Percentiles rank a stretch among this genome's conserved stretches.
Conservation (phyloP, 2,797 vertebrate species). For the Pterois miles region DNA sequence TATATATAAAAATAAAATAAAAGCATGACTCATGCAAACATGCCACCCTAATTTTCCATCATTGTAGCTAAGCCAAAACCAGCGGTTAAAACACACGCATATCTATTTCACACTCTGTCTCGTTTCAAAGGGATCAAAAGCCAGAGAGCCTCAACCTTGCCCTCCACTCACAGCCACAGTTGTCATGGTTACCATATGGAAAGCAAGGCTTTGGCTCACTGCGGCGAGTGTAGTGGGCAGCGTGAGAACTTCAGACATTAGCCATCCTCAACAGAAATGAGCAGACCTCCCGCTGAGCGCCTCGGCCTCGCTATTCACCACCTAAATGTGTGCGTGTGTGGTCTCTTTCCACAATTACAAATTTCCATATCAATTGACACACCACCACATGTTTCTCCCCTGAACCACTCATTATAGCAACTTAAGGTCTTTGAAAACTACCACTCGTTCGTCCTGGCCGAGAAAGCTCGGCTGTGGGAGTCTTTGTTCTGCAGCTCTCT, state of each 20-base stretch:
- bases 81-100: slow-evolving; percentile 43
- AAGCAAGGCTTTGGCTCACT: slow-evolving; percentile 63
- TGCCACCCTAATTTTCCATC: slow-evolving; percentile 27
- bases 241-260: slow-evolving; percentile 80
- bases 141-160: slow-evolving; percentile 60
- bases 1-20: slow-evolving; percentile 23
- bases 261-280: slow-evolving; percentile 68
- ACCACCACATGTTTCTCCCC: slow-evolving; percentile 70
- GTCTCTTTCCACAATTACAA: slow-evolving; percentile 67
- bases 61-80: slow-evolving; percentile 30
- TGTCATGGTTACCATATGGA: slow-evolving; percentile 81
- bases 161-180: slow-evolving; percentile 72
- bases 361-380: slow-evolving; percentile 82
- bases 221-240: slow-evolving; percentile 62
- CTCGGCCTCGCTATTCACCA: slow-evolving; percentile 59
- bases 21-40: slow-evolving; percentile 12
- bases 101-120: slow-evolving; percentile 67
- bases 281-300: slow-evolving; percentile 67
- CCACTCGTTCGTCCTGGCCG: slow-evolving; percentile 58
- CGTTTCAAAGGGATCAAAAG: slow-evolving; percentile 74
- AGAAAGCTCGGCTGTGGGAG: slow-evolving; percentile 63
- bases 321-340: slow-evolving; percentile 74
- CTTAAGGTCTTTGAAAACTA: slow-evolving; percentile 73
- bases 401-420: slow-evolving; percentile 73
- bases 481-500: slow-evolving; percentile 73